Conservation (phyloP, 2,113 vertebrate species). For the Ornithorhynchus anatinus region DNA sequence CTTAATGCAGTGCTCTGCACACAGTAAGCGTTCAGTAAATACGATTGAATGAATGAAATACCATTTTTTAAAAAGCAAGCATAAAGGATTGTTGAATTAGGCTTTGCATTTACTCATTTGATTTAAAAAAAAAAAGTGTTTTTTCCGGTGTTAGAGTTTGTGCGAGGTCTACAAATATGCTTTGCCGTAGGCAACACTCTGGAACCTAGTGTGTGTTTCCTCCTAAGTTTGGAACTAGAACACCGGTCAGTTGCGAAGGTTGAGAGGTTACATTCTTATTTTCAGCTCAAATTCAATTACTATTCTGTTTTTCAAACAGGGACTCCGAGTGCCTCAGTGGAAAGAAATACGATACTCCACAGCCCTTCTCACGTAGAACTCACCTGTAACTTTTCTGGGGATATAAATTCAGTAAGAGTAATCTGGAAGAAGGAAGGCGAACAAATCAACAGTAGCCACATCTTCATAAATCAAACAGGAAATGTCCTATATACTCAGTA, state of each 20-base stretch:
- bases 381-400: conserved; percentile 44
- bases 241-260: background rate
- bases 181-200: background rate
- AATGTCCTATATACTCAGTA: conserved; percentile 48
- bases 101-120: too few relatives aligned
- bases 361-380: conserved; percentile 53
- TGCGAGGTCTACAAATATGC: too few relatives aligned
- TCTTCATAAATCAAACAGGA: background rate
- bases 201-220: background rate
- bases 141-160: too few relatives aligned
- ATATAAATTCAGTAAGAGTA: conserved; percentile 32
- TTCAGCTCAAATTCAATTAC: background rate
- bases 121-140: too few relatives aligned
- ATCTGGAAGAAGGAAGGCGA: conserved; percentile 62
- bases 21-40: too few relatives aligned
- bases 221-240: background rate
- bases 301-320: conserved; percentile 29
- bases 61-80: too few relatives aligned
- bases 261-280: background rate
- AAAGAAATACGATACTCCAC: conserved; percentile 53
- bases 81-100: too few relatives aligned
- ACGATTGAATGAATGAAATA: too few relatives aligned
- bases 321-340: background rate
- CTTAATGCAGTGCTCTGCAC: too few relatives aligned
- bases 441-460: conserved; percentile 15